Evolutionary conservation across 2,888 invertebrate species (phyloP).

Genomic region (Drosophila melanosoma): DNA sequence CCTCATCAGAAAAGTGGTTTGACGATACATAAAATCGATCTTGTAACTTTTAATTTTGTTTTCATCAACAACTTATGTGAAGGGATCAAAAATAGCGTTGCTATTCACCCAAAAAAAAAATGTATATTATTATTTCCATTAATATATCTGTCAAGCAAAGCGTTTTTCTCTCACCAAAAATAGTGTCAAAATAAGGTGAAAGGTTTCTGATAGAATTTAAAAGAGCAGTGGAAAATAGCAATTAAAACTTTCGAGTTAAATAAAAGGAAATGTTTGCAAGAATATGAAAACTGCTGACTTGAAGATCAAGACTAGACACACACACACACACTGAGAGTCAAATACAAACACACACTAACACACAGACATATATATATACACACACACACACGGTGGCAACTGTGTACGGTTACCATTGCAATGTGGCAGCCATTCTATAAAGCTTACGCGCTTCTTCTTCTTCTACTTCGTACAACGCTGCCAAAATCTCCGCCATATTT

Average conservation of each 20-base stretch:
- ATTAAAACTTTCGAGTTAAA: neutral
- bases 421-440: slow-evolving; percentile 48
- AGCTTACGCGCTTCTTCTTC: slow-evolving; percentile 54
- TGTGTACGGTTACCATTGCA: slow-evolving; percentile 17
- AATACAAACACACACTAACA: slow-evolving; percentile 9
- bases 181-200: neutral
- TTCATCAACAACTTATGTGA: neutral
- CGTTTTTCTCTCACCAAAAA: neutral
- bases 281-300: neutral
- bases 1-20: neutral
- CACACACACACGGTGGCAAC: slow-evolving; percentile 25
- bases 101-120: neutral
- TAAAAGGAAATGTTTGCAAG: slow-evolving; percentile 8
- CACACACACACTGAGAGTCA: slow-evolving; percentile 5
- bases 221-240: neutral
- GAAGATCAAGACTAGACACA: slow-evolving; percentile 15
- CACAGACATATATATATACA: slow-evolving; percentile 5
- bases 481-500: slow-evolving; percentile 56
- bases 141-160: neutral
- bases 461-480: slow-evolving; percentile 37
- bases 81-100: neutral
- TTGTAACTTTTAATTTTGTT: neutral
- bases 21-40: neutral
- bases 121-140: neutral
- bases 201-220: slow-evolving; percentile 15